phyloP scores from a whole-genome alignment of 1,140 invertebrate species.

The Plodia interpunctella region DNA sequence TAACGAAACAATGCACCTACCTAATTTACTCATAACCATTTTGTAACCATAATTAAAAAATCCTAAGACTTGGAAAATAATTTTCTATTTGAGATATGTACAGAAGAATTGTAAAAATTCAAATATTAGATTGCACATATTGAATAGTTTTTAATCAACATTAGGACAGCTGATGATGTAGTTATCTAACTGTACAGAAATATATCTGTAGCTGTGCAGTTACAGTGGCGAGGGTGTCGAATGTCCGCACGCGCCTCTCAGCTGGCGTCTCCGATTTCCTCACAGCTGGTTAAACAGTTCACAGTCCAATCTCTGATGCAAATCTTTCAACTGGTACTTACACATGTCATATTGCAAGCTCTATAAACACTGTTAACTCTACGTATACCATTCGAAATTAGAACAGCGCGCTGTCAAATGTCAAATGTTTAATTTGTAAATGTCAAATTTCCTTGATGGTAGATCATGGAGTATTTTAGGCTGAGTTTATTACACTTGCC shows the following conservation, averaged over 20 bases:
- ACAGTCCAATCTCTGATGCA: constrained; percentile 6
- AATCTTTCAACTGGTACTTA: constrained; percentile 6
- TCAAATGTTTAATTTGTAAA: constrained; percentile 4
- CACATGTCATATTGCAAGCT: not conserved
- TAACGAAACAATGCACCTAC: not conserved
- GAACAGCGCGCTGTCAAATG: constrained; percentile 3
- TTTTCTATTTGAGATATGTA: too few species aligned
- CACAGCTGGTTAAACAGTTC: constrained; percentile 14
- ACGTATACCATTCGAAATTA: constrained; percentile 3
- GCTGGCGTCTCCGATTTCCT: constrained; percentile 12
- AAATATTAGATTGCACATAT: too few species aligned
- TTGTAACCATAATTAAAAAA: too few species aligned
- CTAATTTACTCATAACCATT: too few species aligned
- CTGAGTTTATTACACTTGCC: not conserved
- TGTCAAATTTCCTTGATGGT: not conserved
- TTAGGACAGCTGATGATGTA: too few species aligned
- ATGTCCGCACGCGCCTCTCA: constrained; percentile 16
- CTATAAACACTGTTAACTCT: not conserved
- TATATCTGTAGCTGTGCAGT: too few species aligned
- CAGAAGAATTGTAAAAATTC: too few species aligned
- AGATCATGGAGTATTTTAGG: not conserved
- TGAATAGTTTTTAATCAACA: too few species aligned
- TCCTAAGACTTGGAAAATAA: too few species aligned
- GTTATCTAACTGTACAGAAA: too few species aligned
- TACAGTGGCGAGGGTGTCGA: constrained; percentile 11